Conservation (phyloP, 2,888 invertebrate genomes). For the Crepidodera aurea region DNA sequence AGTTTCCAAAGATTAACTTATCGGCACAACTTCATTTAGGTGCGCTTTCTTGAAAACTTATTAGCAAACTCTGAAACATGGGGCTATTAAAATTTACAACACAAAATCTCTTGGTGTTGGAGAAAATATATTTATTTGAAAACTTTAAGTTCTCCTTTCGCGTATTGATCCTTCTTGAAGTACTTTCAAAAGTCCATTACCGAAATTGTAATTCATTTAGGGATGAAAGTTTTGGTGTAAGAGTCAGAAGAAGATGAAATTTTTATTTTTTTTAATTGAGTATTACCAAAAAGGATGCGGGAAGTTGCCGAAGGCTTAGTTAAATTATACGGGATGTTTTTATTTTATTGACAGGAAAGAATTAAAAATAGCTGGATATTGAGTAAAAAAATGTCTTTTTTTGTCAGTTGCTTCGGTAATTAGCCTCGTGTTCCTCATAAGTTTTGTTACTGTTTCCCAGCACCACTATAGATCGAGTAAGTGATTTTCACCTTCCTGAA, state of each 20-base stretch:
- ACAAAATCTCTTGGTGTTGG: conserved; percentile 7
- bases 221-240: neutral
- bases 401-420: too few relatives aligned
- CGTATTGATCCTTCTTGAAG: conserved; percentile 10
- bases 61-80: conserved; percentile 19
- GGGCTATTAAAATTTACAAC: conserved; percentile 20
- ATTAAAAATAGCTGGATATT: too few relatives aligned
- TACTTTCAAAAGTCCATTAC: conserved; percentile 16
- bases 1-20: conserved; percentile 21
- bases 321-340: too few relatives aligned
- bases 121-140: conserved; percentile 18
- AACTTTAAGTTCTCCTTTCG: conserved; percentile 10
- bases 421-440: too few relatives aligned
- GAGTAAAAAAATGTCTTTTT: too few relatives aligned
- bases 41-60: conserved; percentile 19
- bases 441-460: too few relatives aligned
- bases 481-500: too few relatives aligned
- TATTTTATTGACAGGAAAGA: too few relatives aligned
- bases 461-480: too few relatives aligned
- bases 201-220: conserved; percentile 17
- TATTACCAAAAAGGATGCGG: neutral
- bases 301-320: too few relatives aligned
- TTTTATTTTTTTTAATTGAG: neutral
- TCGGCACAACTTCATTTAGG: conserved; percentile 15
- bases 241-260: conserved; percentile 1